Evolutionary conservation across 2,113 vertebrate genomes (phyloP), one percentile per base, ranked within the genome.

Genomic region (Oxyruncus cristatus): DNA sequence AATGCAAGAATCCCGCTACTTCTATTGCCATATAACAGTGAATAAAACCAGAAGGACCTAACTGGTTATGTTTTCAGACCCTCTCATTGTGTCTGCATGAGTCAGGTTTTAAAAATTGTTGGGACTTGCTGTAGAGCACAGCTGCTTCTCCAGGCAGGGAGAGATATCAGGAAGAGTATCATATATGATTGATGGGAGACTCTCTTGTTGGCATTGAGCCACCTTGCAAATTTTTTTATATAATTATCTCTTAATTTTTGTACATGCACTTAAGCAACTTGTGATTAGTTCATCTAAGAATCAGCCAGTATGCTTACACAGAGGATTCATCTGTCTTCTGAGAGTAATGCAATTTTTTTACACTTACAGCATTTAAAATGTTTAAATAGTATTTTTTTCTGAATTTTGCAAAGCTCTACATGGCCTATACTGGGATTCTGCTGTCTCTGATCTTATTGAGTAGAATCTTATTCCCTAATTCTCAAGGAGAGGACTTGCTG

Each of bases 211-310:
- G 95, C 93, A 49, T 13, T 86, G 75, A 81, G 93, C 88, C 92
- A 92, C 61, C 39, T 81, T 23, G 78, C 83, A 58, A 27, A 7
- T 52, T 94, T 94, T 92, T 95, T 85, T 7, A 66, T 83, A 41
- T 86, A 93, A 92, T 88, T 94, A 77, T 94, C 39, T 80, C 79
- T 74, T 90, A 93, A 92, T 92, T 92, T 94, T 92, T 93, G 71
- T 90, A 80, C 46, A 24, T 85, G 55, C 23, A 42, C 50, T 92
- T 92, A 63, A 87, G 70, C 52, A 81, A 67, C 52, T 95, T 86
- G 27, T 63, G 86, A 78, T 88, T 76, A 90, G 49, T 85, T 93
- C 14, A 17, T 91, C 68, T 86, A 52, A 59, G 83, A 94, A 71
- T 46, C 0, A 1, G 42, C 79, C 78, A 70, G 84, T 37, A 9